These are phyloP conservation scores for Mionectes macconnelli DNA, from an alignment of 2,113 vertebrate species.

Conservation along the genomic window DNA sequence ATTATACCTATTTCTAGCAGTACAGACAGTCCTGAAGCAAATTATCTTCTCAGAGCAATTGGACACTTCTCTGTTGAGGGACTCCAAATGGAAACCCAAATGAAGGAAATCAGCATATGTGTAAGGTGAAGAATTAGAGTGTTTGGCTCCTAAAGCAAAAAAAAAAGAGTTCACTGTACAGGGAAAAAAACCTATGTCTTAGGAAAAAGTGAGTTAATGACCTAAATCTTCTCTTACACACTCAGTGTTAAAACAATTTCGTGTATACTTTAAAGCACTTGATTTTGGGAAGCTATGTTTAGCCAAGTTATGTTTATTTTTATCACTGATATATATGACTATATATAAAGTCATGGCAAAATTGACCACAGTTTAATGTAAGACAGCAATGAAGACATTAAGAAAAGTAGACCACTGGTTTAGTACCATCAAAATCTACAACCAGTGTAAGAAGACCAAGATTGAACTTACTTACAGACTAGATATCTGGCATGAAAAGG, in stretches of 20 bases:
- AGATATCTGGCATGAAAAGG: neutral
- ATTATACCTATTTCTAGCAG: neutral
- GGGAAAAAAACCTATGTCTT: neutral
- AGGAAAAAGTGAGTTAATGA: neutral
- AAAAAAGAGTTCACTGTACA: neutral
- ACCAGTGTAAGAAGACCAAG: neutral
- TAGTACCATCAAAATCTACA: neutral
- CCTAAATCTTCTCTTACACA: neutral
- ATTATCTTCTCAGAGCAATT: neutral
- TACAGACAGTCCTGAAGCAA: neutral
- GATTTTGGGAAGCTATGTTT: neutral
- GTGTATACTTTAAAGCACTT: neutral
- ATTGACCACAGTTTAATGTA: neutral
- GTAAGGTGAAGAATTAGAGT: neutral
- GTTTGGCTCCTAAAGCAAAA: neutral
- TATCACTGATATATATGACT: neutral
- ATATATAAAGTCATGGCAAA: neutral
- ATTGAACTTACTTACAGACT: neutral
- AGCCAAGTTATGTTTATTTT: neutral
- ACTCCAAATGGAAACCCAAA: neutral
- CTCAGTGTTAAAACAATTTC: neutral
- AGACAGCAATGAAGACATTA: neutral
- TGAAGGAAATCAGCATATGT: neutral
- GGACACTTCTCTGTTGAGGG: neutral
- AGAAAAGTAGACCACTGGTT: neutral